Evolutionary conservation across 2,888 invertebrate genomes (phyloP).

Genomic region (Sabatieria punctata): DNA sequence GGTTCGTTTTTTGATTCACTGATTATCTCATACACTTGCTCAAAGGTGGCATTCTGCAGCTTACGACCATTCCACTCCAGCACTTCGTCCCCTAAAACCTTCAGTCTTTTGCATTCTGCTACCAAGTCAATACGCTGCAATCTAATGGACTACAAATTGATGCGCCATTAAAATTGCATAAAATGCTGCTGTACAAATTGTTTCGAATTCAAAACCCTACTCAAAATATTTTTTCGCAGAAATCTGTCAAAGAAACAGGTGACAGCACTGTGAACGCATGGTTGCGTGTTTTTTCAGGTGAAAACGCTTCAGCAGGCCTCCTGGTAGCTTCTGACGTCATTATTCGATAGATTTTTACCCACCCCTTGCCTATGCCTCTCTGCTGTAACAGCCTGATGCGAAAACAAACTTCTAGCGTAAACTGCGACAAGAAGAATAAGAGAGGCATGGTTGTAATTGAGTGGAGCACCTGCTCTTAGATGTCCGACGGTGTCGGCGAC

Average conservation of each 20-base stretch:
- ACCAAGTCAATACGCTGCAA: background rate
- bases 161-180: background rate
- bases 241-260: too few relatives aligned
- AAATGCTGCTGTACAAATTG: too few relatives aligned
- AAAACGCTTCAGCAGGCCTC: too few relatives aligned
- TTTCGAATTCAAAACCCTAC: too few relatives aligned
- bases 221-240: too few relatives aligned
- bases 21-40: constrained; percentile 86
- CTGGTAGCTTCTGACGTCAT: too few relatives aligned
- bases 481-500: constrained; percentile 93
- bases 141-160: background rate
- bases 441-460: background rate
- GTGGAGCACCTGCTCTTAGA: constrained; percentile 62
- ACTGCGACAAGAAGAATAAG: background rate
- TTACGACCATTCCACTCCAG: constrained; percentile 91
- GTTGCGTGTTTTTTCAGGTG: too few relatives aligned
- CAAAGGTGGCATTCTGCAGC: constrained; percentile 71
- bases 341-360: too few relatives aligned
- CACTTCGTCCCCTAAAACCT: constrained; percentile 89
- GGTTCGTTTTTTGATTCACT: constrained; percentile 84
- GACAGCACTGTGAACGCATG: too few relatives aligned
- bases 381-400: too few relatives aligned
- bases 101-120: background rate
- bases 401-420: too few relatives aligned
- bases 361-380: too few relatives aligned